Percentiles rank a stretch among this genome's conserved stretches.
Conservation (phyloP, 2,113 vertebrate species). For the Pelecanus crispus region DNA sequence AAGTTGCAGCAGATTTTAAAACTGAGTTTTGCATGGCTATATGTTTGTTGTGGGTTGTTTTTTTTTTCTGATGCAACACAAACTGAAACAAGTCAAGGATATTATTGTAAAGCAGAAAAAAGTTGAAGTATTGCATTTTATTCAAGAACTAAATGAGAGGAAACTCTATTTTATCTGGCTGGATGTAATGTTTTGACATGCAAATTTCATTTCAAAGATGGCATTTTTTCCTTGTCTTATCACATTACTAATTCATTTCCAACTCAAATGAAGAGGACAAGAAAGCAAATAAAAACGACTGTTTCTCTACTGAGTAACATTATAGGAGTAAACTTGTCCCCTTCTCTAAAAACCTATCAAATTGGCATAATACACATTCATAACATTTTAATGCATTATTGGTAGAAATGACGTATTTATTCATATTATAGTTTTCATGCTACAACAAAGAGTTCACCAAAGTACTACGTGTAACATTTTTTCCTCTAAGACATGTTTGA, state of each 20-base stretch:
- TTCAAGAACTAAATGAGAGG: not conserved
- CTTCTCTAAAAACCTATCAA: not conserved
- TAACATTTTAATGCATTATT: not conserved
- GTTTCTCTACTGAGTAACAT: not conserved
- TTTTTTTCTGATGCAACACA: not conserved
- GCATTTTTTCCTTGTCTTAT: slow-evolving; percentile 11
- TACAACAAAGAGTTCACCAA: not conserved
- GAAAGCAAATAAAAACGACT: not conserved
- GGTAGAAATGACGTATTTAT: not conserved
- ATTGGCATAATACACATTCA: not conserved
- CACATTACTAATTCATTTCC: not conserved
- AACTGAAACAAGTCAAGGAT: not conserved
- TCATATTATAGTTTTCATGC: not conserved
- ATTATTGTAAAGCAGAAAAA: not conserved
- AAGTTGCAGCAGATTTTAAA: not conserved
- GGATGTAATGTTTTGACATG: slow-evolving; percentile 17
- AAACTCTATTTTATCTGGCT: slow-evolving; percentile 40
- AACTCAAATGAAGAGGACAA: not conserved
- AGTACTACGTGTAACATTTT: not conserved
- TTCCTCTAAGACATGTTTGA: not conserved
- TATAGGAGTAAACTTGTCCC: not conserved
- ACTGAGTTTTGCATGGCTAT: not conserved
- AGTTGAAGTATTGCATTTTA: not conserved
- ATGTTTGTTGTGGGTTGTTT: not conserved
- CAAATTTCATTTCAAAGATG: slow-evolving; percentile 23